Evolutionary conservation across 2,113 vertebrate genomes (phyloP).

Genomic region (Heloderma charlesbogerti): DNA sequence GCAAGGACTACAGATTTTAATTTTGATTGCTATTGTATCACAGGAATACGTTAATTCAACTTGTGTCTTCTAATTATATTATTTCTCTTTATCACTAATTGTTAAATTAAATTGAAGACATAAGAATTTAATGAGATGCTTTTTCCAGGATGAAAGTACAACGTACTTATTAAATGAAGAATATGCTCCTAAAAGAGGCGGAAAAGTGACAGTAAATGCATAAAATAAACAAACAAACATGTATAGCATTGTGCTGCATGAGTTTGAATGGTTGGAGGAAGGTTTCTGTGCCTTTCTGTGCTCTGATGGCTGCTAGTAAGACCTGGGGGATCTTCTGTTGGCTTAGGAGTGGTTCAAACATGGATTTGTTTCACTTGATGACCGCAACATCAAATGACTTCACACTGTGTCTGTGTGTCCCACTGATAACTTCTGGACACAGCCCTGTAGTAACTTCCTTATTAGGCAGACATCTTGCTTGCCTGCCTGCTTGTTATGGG

Average conservation of each 20-base stretch:
- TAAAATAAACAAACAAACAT: too few species aligned
- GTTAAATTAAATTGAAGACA: not conserved
- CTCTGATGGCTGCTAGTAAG: not conserved
- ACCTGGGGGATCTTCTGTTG: not conserved
- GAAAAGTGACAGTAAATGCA: too few species aligned
- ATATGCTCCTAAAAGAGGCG: not conserved
- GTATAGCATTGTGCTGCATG: too few species aligned
- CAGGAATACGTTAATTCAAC: not conserved
- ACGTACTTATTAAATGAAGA: not conserved
- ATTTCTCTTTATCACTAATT: not conserved
- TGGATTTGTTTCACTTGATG: too few species aligned
- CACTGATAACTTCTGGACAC: too few species aligned
- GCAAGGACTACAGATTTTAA: not conserved
- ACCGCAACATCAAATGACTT: not conserved
- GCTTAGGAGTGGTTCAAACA: not conserved
- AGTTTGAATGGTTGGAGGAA: too few species aligned
- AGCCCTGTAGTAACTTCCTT: too few species aligned
- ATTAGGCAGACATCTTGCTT: too few species aligned
- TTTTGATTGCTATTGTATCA: slow-evolving; percentile 4
- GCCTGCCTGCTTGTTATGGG: too few species aligned
- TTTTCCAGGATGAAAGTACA: not conserved
- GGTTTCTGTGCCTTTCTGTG: too few species aligned
- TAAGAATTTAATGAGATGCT: not conserved
- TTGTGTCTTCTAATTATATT: not conserved
- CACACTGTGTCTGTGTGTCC: too few species aligned